Base-by-base conservation (phyloP, 2,113 vertebrate genomes). In the Bos taurus region DNA sequence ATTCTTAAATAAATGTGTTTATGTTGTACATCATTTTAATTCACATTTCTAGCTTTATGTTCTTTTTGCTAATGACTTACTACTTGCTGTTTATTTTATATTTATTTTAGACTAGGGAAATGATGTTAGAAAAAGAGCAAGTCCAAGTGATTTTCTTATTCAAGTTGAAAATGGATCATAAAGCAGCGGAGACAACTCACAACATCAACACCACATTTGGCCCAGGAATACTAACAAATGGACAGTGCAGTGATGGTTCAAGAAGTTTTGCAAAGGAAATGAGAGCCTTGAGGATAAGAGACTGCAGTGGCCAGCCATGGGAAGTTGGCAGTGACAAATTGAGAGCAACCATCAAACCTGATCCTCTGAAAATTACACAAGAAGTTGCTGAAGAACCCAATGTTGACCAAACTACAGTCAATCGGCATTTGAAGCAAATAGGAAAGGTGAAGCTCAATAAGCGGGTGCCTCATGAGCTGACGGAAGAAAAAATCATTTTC, bases 331-430 rank as follows among this genome's bases (percentile, higher is more conserved):
- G 36, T 13, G 36, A 43, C 21, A 40, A 43, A 74, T 0, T 43
- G 36, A 43, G 11, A 74, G 71, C 36, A 36, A 25, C 5, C 71
- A 14, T 43, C 36, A 25, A 25, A 40, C 21, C 36, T 25, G 71
- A 74, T 74, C 36, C 71, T 43, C 71, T 43, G 7, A 74, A 5
- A 25, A 25, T 14, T 13, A 74, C 21, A 13, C 6, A 25, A 43
- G 21, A 40, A 74, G 11, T 43, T 25, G 71, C 71, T 74, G 71
- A 74, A 25, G 71, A 74, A 43, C 11, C 14, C 21, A 25, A 2
- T 0, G 0, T 25, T 0, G 1, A 25, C 71, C 6, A 12, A 43
- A 43, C 71, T 74, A 25, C 7, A 40, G 2, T 74, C 71, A 40
- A 13, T 43, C 2, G 0, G 71, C 71, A 26, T 43, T 26, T 77